These are phyloP conservation scores for Aphodius sticticus DNA, from an alignment of 2,888 invertebrate genomes.

Conservation along the genomic window DNA sequence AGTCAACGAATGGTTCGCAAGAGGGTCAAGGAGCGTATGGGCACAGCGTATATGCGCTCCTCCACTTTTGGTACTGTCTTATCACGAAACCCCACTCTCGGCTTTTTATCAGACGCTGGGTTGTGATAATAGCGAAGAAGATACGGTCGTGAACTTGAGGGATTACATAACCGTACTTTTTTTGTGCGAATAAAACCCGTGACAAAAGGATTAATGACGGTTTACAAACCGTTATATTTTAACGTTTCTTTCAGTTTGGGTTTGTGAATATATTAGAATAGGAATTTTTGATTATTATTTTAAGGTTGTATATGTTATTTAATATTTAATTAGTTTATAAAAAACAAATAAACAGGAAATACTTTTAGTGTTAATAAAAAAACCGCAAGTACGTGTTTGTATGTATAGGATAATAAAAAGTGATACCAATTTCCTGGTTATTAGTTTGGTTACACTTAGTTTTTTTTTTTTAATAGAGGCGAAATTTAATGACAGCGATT, in stretches of 20 bases:
- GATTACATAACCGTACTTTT: conserved; percentile 6
- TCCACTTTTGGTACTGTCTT: neutral
- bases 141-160: conserved; percentile 22
- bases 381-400: neutral
- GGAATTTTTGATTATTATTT: no score
- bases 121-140: neutral
- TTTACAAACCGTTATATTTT: neutral
- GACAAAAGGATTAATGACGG: neutral
- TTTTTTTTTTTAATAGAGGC: neutral
- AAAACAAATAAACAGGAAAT: neutral
- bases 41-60: neutral
- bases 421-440: neutral
- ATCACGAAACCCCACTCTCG: neutral
- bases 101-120: neutral
- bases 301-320: no score
- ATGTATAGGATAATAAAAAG: neutral
- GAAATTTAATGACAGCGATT: neutral
- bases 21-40: conserved; percentile 55
- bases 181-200: neutral
- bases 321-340: neutral
- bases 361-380: neutral
- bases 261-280: neutral
- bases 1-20: conserved; percentile 52
- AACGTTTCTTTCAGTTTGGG: neutral
- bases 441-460: neutral